phyloP scores from a whole-genome alignment of 2,113 vertebrate genomes.

The Cynoglossus semilaevis region DNA sequence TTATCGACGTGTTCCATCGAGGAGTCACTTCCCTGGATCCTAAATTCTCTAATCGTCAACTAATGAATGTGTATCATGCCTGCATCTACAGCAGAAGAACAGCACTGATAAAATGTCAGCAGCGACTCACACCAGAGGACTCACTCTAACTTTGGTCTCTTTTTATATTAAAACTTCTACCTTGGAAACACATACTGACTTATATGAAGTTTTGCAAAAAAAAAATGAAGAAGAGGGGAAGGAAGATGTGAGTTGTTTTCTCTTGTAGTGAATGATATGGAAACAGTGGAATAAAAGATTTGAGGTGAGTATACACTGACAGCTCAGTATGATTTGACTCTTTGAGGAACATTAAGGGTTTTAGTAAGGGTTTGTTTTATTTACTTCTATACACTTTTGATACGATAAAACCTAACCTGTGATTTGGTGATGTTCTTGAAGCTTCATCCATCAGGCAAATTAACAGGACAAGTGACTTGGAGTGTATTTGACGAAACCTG shows the following conservation, averaged over 20 bases:
- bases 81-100: slow-evolving; percentile 52
- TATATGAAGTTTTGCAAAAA: slow-evolving; percentile 25
- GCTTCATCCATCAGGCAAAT: too few relatives aligned
- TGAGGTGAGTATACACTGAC: slow-evolving; percentile 16
- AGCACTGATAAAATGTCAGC: slow-evolving; percentile 30
- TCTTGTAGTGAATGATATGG: slow-evolving; percentile 28
- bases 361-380: background rate
- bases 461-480: too few relatives aligned
- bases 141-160: slow-evolving; percentile 41
- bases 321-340: slow-evolving; percentile 42
- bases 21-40: slow-evolving; percentile 38
- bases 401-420: too few relatives aligned
- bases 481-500: too few relatives aligned
- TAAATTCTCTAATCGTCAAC: slow-evolving; percentile 40
- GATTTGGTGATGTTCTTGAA: too few relatives aligned
- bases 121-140: slow-evolving; percentile 19
- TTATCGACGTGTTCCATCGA: slow-evolving; percentile 29
- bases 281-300: slow-evolving; percentile 26
- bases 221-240: slow-evolving; percentile 6
- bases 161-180: slow-evolving; percentile 19
- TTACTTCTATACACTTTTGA: background rate
- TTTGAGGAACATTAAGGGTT: slow-evolving; percentile 17
- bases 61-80: slow-evolving; percentile 72
- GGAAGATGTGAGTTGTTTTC: slow-evolving; percentile 16
- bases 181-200: slow-evolving; percentile 33